These are phyloP conservation scores for Melanotus villosus DNA, from an alignment of 2,888 invertebrate genomes.

Conservation along the genomic window DNA sequence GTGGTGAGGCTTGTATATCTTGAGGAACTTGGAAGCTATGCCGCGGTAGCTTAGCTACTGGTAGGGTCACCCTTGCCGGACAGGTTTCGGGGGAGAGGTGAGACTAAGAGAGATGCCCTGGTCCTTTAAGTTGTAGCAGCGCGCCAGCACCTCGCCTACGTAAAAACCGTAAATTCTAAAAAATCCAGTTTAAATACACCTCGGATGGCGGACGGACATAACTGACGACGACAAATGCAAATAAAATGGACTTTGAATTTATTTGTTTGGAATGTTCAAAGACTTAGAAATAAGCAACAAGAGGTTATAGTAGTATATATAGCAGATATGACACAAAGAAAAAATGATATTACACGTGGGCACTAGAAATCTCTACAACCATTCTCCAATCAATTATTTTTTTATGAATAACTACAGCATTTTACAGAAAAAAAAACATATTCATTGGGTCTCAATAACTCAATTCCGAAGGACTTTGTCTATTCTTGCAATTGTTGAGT, in stretches of 20 bases:
- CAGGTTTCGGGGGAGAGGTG: not conserved
- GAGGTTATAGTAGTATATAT: no score
- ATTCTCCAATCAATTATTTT: no score
- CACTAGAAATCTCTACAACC: no score
- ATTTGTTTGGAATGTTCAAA: not conserved
- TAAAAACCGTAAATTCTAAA: not conserved
- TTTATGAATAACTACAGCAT: not conserved
- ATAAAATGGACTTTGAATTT: not conserved
- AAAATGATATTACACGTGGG: no score
- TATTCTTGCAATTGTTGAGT: no score
- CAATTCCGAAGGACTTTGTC: no score
- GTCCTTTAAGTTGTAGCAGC: not conserved
- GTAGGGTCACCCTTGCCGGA: no score
- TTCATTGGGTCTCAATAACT: no score
- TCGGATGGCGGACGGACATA: no score
- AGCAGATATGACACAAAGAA: not conserved
- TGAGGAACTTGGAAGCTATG: not conserved
- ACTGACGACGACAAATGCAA: no score
- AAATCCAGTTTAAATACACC: not conserved
- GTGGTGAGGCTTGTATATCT: not conserved
- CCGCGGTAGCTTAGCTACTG: not conserved
- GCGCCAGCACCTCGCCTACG: not conserved
- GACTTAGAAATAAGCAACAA: not conserved
- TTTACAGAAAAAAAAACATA: not conserved
- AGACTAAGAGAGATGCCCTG: slow-evolving; percentile 7